These are phyloP conservation scores for Prolemur simus DNA, from an alignment of 2,113 vertebrate genomes.

Conservation along the genomic window DNA sequence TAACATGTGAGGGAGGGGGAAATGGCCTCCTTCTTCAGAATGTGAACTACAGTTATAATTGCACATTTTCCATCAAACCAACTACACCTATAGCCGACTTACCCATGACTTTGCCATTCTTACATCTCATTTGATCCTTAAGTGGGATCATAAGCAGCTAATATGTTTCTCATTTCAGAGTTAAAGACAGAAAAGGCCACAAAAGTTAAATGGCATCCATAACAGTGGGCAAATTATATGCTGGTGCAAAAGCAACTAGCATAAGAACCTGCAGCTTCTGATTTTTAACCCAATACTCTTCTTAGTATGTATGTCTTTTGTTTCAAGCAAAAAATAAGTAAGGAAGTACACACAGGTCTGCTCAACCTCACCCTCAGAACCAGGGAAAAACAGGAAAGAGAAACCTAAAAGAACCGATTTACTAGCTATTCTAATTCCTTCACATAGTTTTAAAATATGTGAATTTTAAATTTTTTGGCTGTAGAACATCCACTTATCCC, in stretches of 20 bases:
- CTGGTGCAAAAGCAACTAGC: background rate
- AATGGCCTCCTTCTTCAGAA: slow-evolving; percentile 28
- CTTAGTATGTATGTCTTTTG: background rate
- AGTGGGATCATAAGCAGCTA: background rate
- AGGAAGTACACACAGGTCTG: background rate
- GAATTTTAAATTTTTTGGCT: background rate
- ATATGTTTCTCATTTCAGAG: background rate
- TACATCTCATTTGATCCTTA: background rate
- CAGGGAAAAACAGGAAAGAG: background rate
- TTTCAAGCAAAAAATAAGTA: background rate
- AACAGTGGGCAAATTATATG: background rate
- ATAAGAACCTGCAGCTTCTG: background rate
- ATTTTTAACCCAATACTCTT: background rate
- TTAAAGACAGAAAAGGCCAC: background rate
- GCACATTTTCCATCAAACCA: background rate
- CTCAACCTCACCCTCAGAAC: background rate
- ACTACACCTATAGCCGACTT: background rate
- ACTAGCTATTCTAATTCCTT: background rate
- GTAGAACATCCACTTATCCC: background rate
- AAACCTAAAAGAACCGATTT: background rate
- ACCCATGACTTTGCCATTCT: background rate
- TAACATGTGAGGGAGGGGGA: background rate
- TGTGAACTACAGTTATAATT: background rate
- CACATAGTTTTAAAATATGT: background rate
- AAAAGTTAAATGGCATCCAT: background rate